phyloP scores from a whole-genome alignment of 2,797 vertebrate genomes.

The Enteromius viviparus region DNA sequence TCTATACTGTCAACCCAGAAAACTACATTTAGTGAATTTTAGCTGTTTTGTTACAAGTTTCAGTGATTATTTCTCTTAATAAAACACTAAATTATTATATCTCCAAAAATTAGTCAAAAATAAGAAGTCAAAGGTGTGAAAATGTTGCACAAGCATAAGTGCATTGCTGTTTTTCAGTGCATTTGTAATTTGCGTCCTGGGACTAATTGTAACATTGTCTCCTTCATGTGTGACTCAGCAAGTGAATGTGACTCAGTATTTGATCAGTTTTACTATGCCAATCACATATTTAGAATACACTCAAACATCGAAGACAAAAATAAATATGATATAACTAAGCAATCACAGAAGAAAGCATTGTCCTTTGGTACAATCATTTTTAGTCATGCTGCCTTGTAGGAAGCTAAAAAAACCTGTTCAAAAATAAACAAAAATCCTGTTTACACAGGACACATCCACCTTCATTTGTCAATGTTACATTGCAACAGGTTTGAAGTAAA shows the following conservation, averaged over 20 bases:
- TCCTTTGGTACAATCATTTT: not conserved
- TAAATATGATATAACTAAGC: not conserved
- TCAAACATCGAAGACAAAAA: slow-evolving; percentile 1
- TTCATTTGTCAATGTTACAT: not conserved
- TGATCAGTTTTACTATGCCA: not conserved
- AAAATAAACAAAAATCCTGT: slow-evolving; percentile 29
- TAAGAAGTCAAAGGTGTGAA: not conserved
- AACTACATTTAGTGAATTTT: not conserved
- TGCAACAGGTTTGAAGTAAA: not conserved
- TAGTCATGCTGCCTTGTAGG: not conserved
- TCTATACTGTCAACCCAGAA: not conserved
- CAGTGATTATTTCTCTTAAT: not conserved
- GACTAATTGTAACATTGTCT: not conserved
- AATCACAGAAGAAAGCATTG: not conserved
- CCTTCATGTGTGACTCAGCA: not conserved
- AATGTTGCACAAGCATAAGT: not conserved
- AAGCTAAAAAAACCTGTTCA: slow-evolving; percentile 41
- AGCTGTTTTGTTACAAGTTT: not conserved
- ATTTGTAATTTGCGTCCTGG: not conserved
- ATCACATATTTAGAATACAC: not conserved
- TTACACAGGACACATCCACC: slow-evolving; percentile 35
- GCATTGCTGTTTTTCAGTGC: not conserved
- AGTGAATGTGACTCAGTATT: not conserved
- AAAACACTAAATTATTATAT: not conserved
- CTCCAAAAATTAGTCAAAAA: not conserved